phyloP scores from a whole-genome alignment of 2,113 vertebrate species.

The Rhizomys pruinosus region DNA sequence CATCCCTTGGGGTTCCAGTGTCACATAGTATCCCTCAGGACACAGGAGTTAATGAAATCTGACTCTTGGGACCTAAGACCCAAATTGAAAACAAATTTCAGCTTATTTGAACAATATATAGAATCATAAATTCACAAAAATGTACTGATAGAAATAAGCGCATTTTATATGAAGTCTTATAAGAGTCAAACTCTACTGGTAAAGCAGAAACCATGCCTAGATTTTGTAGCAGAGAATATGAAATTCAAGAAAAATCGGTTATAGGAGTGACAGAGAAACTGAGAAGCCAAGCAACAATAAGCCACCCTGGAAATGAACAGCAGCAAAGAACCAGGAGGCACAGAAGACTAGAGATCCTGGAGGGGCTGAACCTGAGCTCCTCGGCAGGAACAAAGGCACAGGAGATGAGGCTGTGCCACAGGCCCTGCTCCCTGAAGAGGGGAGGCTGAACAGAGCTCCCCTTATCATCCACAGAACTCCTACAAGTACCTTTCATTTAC shows the following conservation, averaged over 20 bases:
- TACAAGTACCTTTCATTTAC: not conserved
- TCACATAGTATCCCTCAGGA: not conserved
- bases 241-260: not conserved
- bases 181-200: not conserved
- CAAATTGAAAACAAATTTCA: conserved; percentile 11
- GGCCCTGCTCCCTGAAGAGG: not conserved
- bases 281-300: not conserved
- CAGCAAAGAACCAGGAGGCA: accelerated
- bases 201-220: not conserved
- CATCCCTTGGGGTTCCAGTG: not conserved
- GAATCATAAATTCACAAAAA: not conserved
- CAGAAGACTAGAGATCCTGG: accelerated
- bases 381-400: not conserved
- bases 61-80: not conserved
- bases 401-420: not conserved
- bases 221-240: conserved; percentile 30
- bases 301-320: not conserved
- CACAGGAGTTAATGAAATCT: not conserved
- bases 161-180: conserved; percentile 8
- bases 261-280: not conserved
- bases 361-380: not conserved
- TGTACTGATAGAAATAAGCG: not conserved
- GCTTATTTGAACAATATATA: not conserved
- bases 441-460: not conserved
- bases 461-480: not conserved